phyloP scores from a whole-genome alignment of 2,113 vertebrate species.

The Campylorhamphus procurvoides region DNA sequence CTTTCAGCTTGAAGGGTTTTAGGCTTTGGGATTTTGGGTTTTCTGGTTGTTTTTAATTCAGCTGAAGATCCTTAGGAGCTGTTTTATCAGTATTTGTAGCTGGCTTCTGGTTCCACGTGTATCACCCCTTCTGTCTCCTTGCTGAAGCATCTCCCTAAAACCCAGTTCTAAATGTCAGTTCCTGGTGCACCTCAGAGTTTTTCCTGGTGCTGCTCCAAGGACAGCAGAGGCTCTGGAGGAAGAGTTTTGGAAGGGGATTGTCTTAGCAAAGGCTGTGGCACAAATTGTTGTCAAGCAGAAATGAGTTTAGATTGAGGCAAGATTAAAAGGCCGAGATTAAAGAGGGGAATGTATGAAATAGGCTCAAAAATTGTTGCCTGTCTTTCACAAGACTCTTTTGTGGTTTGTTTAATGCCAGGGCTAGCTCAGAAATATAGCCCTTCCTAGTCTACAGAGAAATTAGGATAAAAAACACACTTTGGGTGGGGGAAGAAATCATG shows the following conservation, averaged over 20 bases:
- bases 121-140: neutral
- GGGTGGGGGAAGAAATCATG: slow-evolving; percentile 64
- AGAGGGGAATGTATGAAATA: slow-evolving; percentile 76
- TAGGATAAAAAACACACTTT: slow-evolving; percentile 65
- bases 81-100: fast-evolving
- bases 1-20: neutral
- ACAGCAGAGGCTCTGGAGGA: neutral
- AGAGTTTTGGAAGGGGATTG: slow-evolving; percentile 4
- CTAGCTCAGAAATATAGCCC: slow-evolving; percentile 72
- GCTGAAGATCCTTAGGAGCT: neutral
- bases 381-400: slow-evolving; percentile 78
- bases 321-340: slow-evolving; percentile 85
- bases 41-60: neutral
- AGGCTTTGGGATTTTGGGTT: neutral
- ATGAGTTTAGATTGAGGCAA: slow-evolving; percentile 75
- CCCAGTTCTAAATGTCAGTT: neutral
- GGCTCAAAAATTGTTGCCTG: slow-evolving; percentile 77
- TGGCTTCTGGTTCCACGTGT: neutral
- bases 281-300: slow-evolving; percentile 54
- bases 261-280: slow-evolving; percentile 19
- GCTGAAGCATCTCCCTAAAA: neutral
- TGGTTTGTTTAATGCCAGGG: slow-evolving; percentile 82
- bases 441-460: slow-evolving; percentile 69
- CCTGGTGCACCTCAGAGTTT: neutral
- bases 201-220: neutral